A percentile compares a stretch with the other conserved stretches of the same genome.
Conservation (phyloP, 2,888 invertebrate species). For the Scotopteryx bipunctaria region DNA sequence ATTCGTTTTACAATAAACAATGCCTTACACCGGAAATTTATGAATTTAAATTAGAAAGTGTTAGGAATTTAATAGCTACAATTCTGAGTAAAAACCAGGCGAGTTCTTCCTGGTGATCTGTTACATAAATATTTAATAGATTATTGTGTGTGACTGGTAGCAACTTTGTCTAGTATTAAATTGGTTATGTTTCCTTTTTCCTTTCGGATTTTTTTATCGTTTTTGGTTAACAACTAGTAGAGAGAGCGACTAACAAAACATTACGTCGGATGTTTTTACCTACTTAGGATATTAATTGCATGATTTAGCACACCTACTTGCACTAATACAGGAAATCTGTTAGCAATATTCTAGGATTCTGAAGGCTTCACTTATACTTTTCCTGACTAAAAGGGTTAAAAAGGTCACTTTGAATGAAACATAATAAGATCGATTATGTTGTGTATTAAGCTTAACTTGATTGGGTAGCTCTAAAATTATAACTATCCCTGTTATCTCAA, state of each 20-base stretch:
- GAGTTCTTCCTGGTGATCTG: conserved; percentile 58
- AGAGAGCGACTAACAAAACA: background rate
- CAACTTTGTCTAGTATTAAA: conserved; percentile 45
- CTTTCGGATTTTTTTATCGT: conserved; percentile 39
- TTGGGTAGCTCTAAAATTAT: no score
- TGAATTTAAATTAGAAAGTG: conserved; percentile 83
- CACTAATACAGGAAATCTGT: no score
- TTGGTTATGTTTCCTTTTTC: conserved; percentile 44
- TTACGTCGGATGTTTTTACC: conserved; percentile 8
- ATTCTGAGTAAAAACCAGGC: conserved; percentile 39
- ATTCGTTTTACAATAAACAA: conserved; percentile 62
- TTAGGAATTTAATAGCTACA: conserved; percentile 75
- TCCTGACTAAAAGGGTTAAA: no score
- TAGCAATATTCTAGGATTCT: no score
- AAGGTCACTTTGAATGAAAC: no score
- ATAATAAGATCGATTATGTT: no score
- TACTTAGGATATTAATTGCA: background rate
- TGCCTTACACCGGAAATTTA: conserved; percentile 80
- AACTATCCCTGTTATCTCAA: no score
- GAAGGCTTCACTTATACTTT: no score
- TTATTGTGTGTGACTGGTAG: conserved; percentile 59
- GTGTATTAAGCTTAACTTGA: no score
- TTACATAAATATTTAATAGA: conserved; percentile 67
- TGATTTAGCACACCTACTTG: no score
- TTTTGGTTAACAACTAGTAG: conserved; percentile 16